Conservation (phyloP, 1,140 invertebrate genomes). For the Ips nitidus region DNA sequence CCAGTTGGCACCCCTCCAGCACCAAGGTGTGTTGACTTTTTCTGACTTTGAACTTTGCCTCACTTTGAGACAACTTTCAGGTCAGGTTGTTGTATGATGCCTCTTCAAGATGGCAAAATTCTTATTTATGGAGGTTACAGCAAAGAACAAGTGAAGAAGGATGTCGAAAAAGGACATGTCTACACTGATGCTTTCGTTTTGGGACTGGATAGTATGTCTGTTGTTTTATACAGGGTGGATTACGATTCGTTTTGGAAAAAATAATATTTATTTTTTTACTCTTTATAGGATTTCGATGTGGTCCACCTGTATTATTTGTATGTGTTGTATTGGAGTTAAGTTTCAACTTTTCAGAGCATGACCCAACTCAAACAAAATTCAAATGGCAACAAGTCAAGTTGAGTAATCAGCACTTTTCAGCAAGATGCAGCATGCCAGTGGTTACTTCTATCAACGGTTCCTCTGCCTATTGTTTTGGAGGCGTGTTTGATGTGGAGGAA, state of each 20-base stretch:
- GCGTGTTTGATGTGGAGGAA: conserved; percentile 81
- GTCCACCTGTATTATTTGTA: no score
- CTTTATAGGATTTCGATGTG: no score
- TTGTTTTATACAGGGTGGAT: conserved; percentile 18
- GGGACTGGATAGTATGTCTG: conserved; percentile 63
- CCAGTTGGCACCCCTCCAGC: conserved; percentile 65
- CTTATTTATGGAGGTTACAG: conserved; percentile 88
- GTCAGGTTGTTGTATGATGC: conserved; percentile 72
- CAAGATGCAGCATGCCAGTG: conserved; percentile 66
- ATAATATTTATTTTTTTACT: no score
- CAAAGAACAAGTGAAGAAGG: conserved; percentile 75
- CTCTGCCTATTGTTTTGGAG: conserved; percentile 70
- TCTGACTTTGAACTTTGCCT: background rate
- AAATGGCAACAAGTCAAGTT: conserved; percentile 76
- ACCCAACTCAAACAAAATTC: conserved; percentile 66
- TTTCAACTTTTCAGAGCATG: conserved; percentile 58
- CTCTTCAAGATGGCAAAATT: conserved; percentile 64
- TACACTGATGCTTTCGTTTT: conserved; percentile 84
- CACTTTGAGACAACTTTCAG: conserved; percentile 46
- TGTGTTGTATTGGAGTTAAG: background rate
- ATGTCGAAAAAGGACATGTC: conserved; percentile 77
- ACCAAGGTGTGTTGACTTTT: conserved; percentile 50
- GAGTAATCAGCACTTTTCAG: conserved; percentile 63
- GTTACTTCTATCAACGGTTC: conserved; percentile 54
- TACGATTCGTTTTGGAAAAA: no score